Base-by-base conservation (phyloP, 2,797 vertebrate genomes). In the Sylvia borin region DNA sequence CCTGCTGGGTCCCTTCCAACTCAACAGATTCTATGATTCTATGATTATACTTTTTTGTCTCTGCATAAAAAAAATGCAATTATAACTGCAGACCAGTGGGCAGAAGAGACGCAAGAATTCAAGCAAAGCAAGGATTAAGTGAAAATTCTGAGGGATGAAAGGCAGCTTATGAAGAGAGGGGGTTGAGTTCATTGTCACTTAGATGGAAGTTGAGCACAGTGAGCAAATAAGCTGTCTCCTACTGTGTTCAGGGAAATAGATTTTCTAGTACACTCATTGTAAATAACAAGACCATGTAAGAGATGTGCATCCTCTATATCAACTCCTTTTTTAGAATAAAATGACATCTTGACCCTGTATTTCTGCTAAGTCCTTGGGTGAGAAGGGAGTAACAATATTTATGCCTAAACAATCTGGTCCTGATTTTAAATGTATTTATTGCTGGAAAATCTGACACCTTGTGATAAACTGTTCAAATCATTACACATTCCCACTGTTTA, bases 191-290 rank as follows among this genome's bases (percentile, higher is more conserved):
- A 32, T 78, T 93, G 87, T 75, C 67, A 72, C 40, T 61, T 77
- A 67, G 90, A 91, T 80, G 62, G 79, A 88, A 81, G 58, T 0
- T 81, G 70, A 90, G 50, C 70, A 45, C 70, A 86, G 58, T 51
- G 76, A 85, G 27, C 29, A 94, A 90, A 94, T 76, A 93, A 94
- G 36, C n/a, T 61, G 10, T 80, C 58, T 93, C 93, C 72, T 74
- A 11, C 93, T 88, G 82, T 26, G 65, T 72, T 78, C 73, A 68
- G 62, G 82, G 76, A 95, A 95, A 93, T 90, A 88, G 79, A 54
- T 90, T 95, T 91, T 95, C 55, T 3, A 32, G 54, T 81, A 53
- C 1, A 0, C 10, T 75, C 45, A 29, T 53, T 90, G 61, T 78
- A 85, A 93, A 78, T 54, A 90, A 65, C 42, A 65, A 80, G 83